Percentiles rank a stretch among this genome's conserved stretches.
Conservation (phyloP, 2,797 vertebrate genomes). For the Leontopithecus rosalia region DNA sequence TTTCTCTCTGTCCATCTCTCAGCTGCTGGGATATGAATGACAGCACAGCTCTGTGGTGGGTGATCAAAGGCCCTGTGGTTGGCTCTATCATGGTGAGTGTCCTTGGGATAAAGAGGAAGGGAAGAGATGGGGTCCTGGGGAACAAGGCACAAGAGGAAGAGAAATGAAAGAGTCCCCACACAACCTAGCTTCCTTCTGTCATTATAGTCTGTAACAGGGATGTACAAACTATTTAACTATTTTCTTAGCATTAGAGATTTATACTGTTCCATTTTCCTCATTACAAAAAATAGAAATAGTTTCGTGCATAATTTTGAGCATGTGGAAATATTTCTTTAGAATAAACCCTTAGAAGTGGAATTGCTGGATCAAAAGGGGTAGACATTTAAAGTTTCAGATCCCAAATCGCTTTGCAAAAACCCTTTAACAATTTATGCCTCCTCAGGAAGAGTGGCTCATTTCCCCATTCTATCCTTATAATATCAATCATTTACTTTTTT, state of each 20-base stretch:
- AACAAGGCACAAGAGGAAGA: accelerated
- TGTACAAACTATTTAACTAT: neutral
- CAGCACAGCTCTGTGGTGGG: slow-evolving; percentile 98
- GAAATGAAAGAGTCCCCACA: too few relatives aligned
- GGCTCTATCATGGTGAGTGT: slow-evolving; percentile 96
- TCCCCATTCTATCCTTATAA: neutral
- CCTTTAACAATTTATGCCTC: neutral
- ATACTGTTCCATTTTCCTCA: neutral
- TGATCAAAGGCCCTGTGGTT: slow-evolving; percentile 98
- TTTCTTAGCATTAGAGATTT: neutral
- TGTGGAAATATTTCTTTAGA: neutral
- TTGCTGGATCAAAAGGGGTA: neutral
- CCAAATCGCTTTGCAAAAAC: neutral
- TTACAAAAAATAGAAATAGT: neutral
- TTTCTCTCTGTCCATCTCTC: slow-evolving; percentile 30
- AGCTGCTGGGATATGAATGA: slow-evolving; percentile 99
- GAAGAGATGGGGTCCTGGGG: neutral
- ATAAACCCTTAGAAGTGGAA: neutral
- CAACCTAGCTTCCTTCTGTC: neutral
- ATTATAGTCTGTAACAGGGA: neutral
- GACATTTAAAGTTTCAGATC: neutral
- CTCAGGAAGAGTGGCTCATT: neutral
- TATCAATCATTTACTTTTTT: neutral
- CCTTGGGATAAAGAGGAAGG: neutral
- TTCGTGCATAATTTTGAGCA: neutral